A percentile compares a stretch with the other conserved stretches of the same genome.
phyloP scores from a whole-genome alignment of 2,888 invertebrate species.

The Lasioglossum morio region DNA sequence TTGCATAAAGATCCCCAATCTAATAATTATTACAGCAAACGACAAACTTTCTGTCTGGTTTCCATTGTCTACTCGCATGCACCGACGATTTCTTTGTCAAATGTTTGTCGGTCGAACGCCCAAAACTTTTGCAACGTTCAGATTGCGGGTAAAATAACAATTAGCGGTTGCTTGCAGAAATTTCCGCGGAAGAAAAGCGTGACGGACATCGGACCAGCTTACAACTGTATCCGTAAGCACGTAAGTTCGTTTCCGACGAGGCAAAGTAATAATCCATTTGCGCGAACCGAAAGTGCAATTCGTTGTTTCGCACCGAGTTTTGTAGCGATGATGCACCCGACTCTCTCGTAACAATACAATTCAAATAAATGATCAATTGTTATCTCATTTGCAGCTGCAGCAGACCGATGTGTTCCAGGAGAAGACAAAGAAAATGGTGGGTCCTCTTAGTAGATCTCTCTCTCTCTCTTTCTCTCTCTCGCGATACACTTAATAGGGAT shows the following conservation, averaged over 20 bases:
- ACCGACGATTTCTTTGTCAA: background rate
- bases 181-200: conserved; percentile 80
- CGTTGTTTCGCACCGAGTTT: conserved; percentile 41
- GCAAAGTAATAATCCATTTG: background rate
- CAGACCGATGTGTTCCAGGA: conserved; percentile 80
- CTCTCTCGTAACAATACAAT: conserved; percentile 35
- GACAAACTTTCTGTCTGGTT: too few relatives aligned
- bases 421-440: conserved; percentile 80
- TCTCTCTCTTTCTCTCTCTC: too few relatives aligned
- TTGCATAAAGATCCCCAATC: too few relatives aligned
- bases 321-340: background rate
- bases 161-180: conserved; percentile 72
- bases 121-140: background rate
- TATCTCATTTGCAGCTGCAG: conserved; percentile 76
- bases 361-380: conserved; percentile 47
- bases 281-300: conserved; percentile 41
- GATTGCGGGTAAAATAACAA: background rate
- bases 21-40: too few relatives aligned
- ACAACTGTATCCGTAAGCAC: conserved; percentile 82
- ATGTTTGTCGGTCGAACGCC: background rate
- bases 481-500: conserved; percentile 2
- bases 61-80: too few relatives aligned
- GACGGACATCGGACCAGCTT: conserved; percentile 79
- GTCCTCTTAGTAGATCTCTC: conserved; percentile 44
- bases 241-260: conserved; percentile 74